These are phyloP conservation scores for Limonius californicus DNA, from an alignment of 1,140 invertebrate species.

Conservation along the genomic window DNA sequence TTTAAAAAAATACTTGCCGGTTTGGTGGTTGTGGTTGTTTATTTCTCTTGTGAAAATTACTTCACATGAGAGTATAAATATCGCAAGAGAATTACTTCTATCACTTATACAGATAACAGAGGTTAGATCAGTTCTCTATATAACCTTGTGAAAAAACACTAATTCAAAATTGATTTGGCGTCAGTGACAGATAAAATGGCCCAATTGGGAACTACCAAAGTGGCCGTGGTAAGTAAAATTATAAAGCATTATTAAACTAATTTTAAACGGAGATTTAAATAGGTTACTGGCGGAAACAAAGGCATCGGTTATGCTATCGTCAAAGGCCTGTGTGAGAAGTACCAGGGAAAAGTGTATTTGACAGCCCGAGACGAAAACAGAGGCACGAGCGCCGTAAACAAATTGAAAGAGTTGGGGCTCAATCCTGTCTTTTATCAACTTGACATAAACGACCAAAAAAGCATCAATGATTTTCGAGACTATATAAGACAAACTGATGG, in stretches of 20 bases:
- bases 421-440: constrained; percentile 60
- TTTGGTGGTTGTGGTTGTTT: too few relatives aligned
- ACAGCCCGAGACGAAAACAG: constrained; percentile 55
- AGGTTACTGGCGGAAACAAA: constrained; percentile 73
- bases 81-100: too few relatives aligned
- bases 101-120: too few relatives aligned
- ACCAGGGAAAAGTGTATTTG: constrained; percentile 56
- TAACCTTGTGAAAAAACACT: too few relatives aligned
- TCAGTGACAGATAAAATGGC: too few relatives aligned
- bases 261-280: neutral
- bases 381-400: constrained; percentile 53
- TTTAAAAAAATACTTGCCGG: too few relatives aligned
- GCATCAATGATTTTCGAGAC: constrained; percentile 52
- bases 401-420: constrained; percentile 52
- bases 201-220: neutral
- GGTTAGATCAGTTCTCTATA: too few relatives aligned
- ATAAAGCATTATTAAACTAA: neutral
- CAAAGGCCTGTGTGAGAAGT: constrained; percentile 58
- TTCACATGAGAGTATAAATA: too few relatives aligned
- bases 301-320: constrained; percentile 71
- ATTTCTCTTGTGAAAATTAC: too few relatives aligned
- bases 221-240: neutral
- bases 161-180: too few relatives aligned
- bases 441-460: constrained; percentile 56
- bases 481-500: constrained; percentile 62